These are phyloP conservation scores for Orientallactaga sibirica DNA, from an alignment of 2,797 vertebrate species.

Conservation along the genomic window DNA sequence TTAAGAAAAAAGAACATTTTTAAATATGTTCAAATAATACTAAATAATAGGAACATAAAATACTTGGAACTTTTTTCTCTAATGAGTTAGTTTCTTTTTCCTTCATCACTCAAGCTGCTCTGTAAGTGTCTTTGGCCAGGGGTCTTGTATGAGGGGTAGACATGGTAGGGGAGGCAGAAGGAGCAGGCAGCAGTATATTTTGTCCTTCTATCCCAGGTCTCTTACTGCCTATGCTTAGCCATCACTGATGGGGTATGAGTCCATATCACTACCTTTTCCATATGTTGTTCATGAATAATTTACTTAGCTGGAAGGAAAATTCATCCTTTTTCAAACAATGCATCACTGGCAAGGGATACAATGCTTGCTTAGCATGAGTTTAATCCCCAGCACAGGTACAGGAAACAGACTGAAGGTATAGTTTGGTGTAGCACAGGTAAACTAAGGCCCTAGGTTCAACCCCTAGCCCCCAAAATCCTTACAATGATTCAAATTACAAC, in stretches of 20 bases:
- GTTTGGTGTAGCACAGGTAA: background rate
- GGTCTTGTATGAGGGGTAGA: too few relatives aligned
- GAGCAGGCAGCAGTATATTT: background rate
- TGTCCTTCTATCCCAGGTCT: background rate
- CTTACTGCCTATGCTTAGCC: background rate
- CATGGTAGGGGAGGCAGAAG: too few relatives aligned
- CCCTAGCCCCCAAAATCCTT: background rate
- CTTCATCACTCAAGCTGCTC: background rate
- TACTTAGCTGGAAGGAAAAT: background rate
- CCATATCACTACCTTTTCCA: background rate
- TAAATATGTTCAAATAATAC: background rate
- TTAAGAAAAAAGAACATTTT: constrained; percentile 54
- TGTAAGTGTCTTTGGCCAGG: background rate
- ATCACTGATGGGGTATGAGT: background rate
- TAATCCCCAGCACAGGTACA: background rate
- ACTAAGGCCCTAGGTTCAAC: background rate
- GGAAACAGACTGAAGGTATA: background rate
- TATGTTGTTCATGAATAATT: background rate
- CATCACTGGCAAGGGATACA: background rate
- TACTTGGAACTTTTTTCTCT: background rate
- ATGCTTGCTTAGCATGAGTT: background rate
- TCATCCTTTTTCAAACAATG: constrained; percentile 5
- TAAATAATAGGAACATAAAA: constrained; percentile 1
- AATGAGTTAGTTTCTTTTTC: constrained; percentile 1
- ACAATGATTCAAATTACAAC: too few relatives aligned